Base-by-base conservation (phyloP, 2,797 vertebrate species). In the Gambusia yucatana region DNA sequence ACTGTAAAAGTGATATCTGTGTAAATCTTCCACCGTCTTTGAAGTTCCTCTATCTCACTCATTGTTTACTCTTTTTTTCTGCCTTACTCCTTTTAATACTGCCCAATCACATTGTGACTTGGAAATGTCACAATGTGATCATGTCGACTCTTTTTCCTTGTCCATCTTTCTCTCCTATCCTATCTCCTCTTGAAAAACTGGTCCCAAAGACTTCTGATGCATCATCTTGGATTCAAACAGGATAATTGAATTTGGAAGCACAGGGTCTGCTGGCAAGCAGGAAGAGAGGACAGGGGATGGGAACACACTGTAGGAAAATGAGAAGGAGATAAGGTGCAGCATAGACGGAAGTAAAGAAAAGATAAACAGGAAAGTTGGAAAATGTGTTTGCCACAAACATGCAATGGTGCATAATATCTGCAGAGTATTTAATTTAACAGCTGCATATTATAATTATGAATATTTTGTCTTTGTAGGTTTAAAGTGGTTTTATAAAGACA, bases 151-250 rank as follows among this genome's bases (percentile, higher is more conserved):
- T 41, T 77, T 82, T 81, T 48, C 63, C 59, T 82, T 52, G 78
- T 77, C 72, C 82, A 59, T 83, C 73, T 76, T 78, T 74, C 61
- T 75, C 79, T 70, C 77, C 69, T 78, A 57, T 78, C 81, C 78
- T 36, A 13, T 52, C 82, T 78, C 77, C 78, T 63, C 76, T 36
- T 8, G 73, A 36, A 65, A 36, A 65, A 22, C 14, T n/a, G 3
- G 78, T 72, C 79, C 84, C 86, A 85, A 88, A 90, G 75, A 72
- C 86, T 73, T 84, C 77, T 25, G 81, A 88, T 86, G 91, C 82
- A 78, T 89, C 77, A 65, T 82, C 93, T 91, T 92, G 87, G 88
- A 94, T 95, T 89, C 86, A 91, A 91, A 93, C 93, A 88, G 88
- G 86, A 92, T 94, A 93, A 95, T 93, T 92, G 90, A 85, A 88